Conservation (phyloP, 2,797 vertebrate genomes). For the Megaceryle alcyon region DNA sequence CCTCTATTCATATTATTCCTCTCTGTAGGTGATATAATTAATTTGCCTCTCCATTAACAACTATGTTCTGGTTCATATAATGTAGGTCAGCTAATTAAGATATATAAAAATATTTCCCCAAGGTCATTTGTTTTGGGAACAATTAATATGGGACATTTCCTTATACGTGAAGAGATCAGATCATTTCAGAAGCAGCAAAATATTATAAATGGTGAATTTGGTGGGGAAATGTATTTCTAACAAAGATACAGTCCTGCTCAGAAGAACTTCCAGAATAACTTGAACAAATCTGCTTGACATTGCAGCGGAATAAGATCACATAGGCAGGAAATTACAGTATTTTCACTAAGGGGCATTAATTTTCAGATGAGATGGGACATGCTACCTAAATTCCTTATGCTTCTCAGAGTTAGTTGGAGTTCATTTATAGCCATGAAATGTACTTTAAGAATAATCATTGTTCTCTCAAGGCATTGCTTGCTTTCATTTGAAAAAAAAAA, state of each 20-base stretch:
- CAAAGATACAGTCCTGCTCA: neutral
- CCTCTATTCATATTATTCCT: slow-evolving; percentile 11
- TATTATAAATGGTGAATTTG: neutral
- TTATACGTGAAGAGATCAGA: slow-evolving; percentile 11
- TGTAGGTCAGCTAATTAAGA: slow-evolving; percentile 68
- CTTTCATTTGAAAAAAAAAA: neutral
- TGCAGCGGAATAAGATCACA: neutral
- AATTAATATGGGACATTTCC: slow-evolving; percentile 47
- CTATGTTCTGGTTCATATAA: slow-evolving; percentile 36
- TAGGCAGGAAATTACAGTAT: neutral
- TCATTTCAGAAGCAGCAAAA: slow-evolving; percentile 10
- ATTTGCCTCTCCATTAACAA: slow-evolving; percentile 40
- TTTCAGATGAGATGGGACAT: neutral
- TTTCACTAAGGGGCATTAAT: neutral
- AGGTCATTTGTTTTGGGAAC: slow-evolving; percentile 58
- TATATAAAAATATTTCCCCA: slow-evolving; percentile 64
- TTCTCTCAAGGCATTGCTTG: neutral
- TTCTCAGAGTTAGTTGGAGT: neutral
- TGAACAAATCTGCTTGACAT: neutral
- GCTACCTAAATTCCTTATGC: neutral
- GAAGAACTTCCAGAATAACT: neutral
- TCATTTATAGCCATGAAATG: neutral
- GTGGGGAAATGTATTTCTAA: neutral
- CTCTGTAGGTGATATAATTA: slow-evolving; percentile 39
- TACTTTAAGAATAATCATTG: neutral